A percentile compares a stretch with the other conserved stretches of the same genome.
phyloP scores from a whole-genome alignment of 2,797 vertebrate genomes.

The Syngnathus acus region DNA sequence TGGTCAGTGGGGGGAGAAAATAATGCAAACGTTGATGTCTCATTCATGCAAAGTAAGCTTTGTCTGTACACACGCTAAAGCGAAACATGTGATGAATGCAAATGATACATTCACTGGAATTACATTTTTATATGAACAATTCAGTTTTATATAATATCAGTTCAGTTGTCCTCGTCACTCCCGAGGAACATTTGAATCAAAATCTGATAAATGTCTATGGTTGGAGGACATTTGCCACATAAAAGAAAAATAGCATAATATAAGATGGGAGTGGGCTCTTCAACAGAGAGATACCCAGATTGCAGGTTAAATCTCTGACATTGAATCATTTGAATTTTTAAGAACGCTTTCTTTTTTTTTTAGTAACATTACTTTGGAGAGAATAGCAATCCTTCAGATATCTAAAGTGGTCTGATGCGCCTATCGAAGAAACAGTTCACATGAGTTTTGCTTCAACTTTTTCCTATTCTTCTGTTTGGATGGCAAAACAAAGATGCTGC shows the following conservation, averaged over 20 bases:
- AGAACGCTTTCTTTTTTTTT: not conserved
- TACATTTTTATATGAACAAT: slow-evolving; percentile 4
- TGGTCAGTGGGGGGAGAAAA: not conserved
- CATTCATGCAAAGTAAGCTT: slow-evolving; percentile 1
- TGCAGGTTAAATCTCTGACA: slow-evolving; percentile 5
- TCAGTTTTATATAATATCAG: not conserved
- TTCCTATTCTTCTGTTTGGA: not conserved
- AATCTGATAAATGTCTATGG: not conserved
- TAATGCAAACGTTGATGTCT: not conserved
- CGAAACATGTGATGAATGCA: slow-evolving; percentile 4
- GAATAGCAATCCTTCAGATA: slow-evolving; percentile 19
- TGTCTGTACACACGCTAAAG: not conserved
- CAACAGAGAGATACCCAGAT: not conserved
- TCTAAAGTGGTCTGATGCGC: not conserved
- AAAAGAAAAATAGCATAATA: slow-evolving; percentile 2
- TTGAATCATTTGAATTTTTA: not conserved
- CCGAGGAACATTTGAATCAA: slow-evolving; percentile 5
- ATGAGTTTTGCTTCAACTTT: slow-evolving; percentile 7
- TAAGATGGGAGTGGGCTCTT: not conserved
- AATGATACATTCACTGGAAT: slow-evolving; percentile 1
- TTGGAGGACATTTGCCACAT: slow-evolving; percentile 15
- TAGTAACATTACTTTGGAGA: slow-evolving; percentile 2
- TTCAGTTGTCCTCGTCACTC: not conserved
- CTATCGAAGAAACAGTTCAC: not conserved
- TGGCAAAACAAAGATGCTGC: not conserved